phyloP scores from a whole-genome alignment of 2,113 vertebrate species.

The Melanocharis versteri region DNA sequence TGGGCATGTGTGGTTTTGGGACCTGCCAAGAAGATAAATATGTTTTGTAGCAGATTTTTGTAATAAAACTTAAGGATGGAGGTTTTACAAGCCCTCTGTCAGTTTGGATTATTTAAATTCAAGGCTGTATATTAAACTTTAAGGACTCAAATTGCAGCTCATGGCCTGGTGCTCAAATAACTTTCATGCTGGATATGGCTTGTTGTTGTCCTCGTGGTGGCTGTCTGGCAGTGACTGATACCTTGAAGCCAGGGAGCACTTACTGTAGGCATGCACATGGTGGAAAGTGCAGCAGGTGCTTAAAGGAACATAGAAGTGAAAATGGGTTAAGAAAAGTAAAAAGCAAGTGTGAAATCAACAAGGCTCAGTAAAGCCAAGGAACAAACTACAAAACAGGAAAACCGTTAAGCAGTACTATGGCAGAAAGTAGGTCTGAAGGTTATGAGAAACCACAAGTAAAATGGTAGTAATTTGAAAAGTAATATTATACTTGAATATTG shows the following conservation, averaged over 20 bases:
- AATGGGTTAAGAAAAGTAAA: background rate
- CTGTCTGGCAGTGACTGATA: background rate
- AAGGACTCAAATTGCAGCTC: background rate
- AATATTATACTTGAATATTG: background rate
- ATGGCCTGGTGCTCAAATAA: background rate
- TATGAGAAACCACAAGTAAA: background rate
- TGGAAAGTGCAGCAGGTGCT: background rate
- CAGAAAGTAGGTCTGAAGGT: background rate
- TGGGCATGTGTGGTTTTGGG: background rate
- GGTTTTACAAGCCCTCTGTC: background rate
- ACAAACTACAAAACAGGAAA: background rate
- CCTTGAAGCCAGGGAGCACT: background rate
- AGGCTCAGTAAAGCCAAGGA: background rate
- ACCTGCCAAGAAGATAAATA: background rate
- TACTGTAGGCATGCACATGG: background rate
- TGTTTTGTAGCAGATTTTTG: background rate
- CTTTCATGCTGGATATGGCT: accelerated
- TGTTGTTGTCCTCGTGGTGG: accelerated
- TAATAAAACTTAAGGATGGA: background rate
- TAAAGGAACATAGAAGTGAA: background rate
- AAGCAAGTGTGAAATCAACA: background rate
- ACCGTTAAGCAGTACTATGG: background rate
- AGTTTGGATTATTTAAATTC: background rate
- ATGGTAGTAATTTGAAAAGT: background rate
- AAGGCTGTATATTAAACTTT: background rate